Base-by-base conservation (phyloP, 2,888 invertebrate genomes). In the Phragmatobia fuliginosa region DNA sequence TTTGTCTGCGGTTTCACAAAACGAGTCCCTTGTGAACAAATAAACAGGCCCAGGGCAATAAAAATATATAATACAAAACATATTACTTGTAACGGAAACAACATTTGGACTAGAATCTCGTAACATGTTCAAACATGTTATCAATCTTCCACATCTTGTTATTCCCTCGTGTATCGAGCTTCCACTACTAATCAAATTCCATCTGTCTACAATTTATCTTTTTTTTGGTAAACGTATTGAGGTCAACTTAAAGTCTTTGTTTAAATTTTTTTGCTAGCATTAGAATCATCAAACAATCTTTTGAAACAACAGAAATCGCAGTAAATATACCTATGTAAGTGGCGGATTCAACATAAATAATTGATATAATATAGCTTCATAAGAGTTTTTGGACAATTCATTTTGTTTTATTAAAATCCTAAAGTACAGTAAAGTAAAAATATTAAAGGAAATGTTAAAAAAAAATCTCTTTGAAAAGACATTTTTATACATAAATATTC, bases 71-170 rank as follows among this genome's bases (percentile, higher is more conserved):
- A 62, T 31, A 38, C 10, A 21, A 62, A 41, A 62, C 8, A n/a
- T 38, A 62, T 28, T 38, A 38, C 61, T 41, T 28, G 21, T 31
- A 62, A 38, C 21, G 41, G 18, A 28, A 62, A 31, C 41, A 62
- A 21, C 31, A 62, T 62, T 28, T 38, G 41, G 31, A 41, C 62
- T 10, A 56, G 28, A 28, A 28, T 62, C 41, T 11, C 41, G 11
- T 31, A 62, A 62, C 41, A 41, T 62, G 41, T 41, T 62, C 41
- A 21, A 41, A 41, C 41, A n/a, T 41, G 62, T 31, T 62, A 62
- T 41, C 41, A 62, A 62, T 62, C 62, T 62, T 41, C 41, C 41
- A 11, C 8, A 21, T 62, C 41, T 21, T 62, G 28, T 41, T 62
- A 28, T 41, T 28, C 41, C 62, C 31, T 11, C 41, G 41, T 11